Evolutionary conservation across 1,140 invertebrate genomes (phyloP), one percentile per base, ranked within the genome.

Genomic region (Zelostemma sp.): DNA sequence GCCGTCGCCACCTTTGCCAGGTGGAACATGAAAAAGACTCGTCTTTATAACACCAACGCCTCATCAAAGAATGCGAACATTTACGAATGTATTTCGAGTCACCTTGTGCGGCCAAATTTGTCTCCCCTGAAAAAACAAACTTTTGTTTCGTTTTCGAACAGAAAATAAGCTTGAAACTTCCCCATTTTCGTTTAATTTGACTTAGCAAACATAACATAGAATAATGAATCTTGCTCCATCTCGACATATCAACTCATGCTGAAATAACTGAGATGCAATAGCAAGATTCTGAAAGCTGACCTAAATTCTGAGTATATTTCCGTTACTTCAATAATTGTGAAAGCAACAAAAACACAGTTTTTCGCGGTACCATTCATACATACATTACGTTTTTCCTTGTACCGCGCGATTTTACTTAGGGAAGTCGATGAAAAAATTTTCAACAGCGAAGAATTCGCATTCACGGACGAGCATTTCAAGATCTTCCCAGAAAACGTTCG

Each of bases 11-110:
- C 25, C 31, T 12, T 43, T 28, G 45, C 19, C 56, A 58, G 53
- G 53, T 65, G 41, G 54, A 61, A 33, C 47, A 40, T 56, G 47
- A 67, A 60, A 67, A 47, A 60, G 48, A 61, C 60, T 61, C 51
- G 55, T 60, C 63, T 41, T 16, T 16, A 17, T 16, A 16, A 15
- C 12, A 4, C 40, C 25, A 12, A 16, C 41, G 18, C 35, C 8
- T 43, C 11, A 6, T 12, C 18, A 25, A 62, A 40, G 25, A 43
- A 16, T 15, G 12, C n/a, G n/a, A n/a, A n/a, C n/a, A n/a, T n/a
- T n/a, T 25, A 25, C 8, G 21, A 25, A 25, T 25, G 21, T n/a
- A n/a, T n/a, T n/a, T n/a, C n/a, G n/a, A n/a, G n/a, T n/a, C n/a
- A n/a, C n/a, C n/a, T n/a, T n/a, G n/a, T n/a, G n/a, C n/a, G n/a